A percentile compares a stretch with the other conserved stretches of the same genome.
phyloP scores from a whole-genome alignment of 2,888 invertebrate species.

The Oithona nana region DNA sequence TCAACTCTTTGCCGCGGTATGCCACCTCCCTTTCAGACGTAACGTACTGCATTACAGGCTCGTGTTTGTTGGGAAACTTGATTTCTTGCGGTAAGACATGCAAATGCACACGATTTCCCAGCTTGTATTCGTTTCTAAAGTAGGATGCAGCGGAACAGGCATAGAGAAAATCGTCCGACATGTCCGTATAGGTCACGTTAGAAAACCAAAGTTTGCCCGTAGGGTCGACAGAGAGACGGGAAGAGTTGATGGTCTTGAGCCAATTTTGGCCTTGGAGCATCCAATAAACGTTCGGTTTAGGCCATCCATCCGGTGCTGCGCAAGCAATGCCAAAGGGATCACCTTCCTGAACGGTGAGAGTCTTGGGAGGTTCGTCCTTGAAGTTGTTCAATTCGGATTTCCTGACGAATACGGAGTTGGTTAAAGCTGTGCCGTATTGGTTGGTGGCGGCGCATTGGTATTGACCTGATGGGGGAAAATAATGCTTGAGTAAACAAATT shows the following conservation, averaged over 20 bases:
- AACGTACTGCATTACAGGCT: slow-evolving; percentile 59
- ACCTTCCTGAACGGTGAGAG: slow-evolving; percentile 54
- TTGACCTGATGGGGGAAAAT: slow-evolving; percentile 36
- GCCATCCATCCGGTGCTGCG: slow-evolving; percentile 86
- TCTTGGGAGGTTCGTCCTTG: slow-evolving; percentile 40
- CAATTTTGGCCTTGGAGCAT: slow-evolving; percentile 47
- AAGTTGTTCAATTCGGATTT: slow-evolving; percentile 77
- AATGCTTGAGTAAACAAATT: background rate
- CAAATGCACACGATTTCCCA: slow-evolving; percentile 60
- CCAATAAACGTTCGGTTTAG: slow-evolving; percentile 88
- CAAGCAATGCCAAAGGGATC: slow-evolving; percentile 71
- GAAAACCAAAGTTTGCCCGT: slow-evolving; percentile 96
- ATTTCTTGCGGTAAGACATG: slow-evolving; percentile 7
- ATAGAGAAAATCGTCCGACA: slow-evolving; percentile 64
- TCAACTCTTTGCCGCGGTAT: slow-evolving; percentile 56
- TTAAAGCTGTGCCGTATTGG: slow-evolving; percentile 77
- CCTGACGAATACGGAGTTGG: slow-evolving; percentile 81
- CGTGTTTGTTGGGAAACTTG: slow-evolving; percentile 44
- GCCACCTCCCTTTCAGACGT: slow-evolving; percentile 72
- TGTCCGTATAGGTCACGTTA: slow-evolving; percentile 66
- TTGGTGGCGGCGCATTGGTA: slow-evolving; percentile 90
- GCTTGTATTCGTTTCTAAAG: slow-evolving; percentile 71
- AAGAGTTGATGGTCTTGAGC: slow-evolving; percentile 72
- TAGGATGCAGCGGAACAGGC: slow-evolving; percentile 85
- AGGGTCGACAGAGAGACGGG: slow-evolving; percentile 82